Base-by-base conservation (phyloP, 2,113 vertebrate genomes). In the Hippoglossus stenolepis region DNA sequence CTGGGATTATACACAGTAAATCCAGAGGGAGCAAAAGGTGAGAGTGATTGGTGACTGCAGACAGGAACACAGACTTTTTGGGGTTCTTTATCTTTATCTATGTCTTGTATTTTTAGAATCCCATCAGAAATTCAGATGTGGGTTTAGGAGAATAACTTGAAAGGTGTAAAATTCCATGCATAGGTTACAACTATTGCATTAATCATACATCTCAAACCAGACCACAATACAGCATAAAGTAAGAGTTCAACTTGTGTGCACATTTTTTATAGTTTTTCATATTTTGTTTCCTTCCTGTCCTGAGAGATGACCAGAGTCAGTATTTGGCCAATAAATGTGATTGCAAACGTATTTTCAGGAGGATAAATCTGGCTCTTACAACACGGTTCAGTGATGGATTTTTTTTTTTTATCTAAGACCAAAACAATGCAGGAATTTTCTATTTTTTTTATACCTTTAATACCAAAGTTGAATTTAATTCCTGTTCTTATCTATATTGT, bases 1-100 rank as follows among this genome's bases (percentile, higher is more conserved):
- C 65, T 75, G 73, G 82, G 84, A 91, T 92, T 93, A 89, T 13
- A 35, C 35, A 0, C 62, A 70, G 60, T 65, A 66, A 73, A 85
- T 84, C 72, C 75, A 64, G 23, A 43, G 23, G 18, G 62, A 65
- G 65, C 14, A 6, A 4, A 60, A 61, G 61, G 28, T 58, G 74
- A 64, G 17, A 68, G 65, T 23, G 66, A 78, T 65, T 10, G 60
- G 28, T 45, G 71, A 53, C 31, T 28, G 1, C 66, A 43, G 70
- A 51, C 28, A 23, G 12, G 5, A n/a, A 11, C 43, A 45, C 43
- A 31, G 6, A 7, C 31, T 31, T 31, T 31, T 31, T 31, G 31
- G 31, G 31, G 31, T 31, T 7, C 31, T 7, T 31, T 31, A 31
- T 31, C 31, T 31, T 7, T 31, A 31, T 31, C 5, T 31, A 45